Base-by-base conservation (phyloP, 1,140 invertebrate genomes). In the Eufriesea mexicana region DNA sequence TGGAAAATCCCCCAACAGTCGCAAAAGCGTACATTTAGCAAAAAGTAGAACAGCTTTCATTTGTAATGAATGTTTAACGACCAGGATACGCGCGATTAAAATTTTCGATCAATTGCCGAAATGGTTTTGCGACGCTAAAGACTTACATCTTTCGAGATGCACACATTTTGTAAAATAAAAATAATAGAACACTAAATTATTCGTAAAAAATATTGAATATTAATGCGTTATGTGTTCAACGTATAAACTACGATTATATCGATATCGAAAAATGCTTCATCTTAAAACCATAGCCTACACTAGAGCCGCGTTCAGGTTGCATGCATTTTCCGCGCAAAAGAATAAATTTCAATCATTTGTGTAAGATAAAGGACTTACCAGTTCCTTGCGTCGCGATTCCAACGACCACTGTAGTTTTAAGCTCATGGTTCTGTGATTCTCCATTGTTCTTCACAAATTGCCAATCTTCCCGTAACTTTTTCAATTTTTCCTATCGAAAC, bases 401-500 rank as follows among this genome's bases (percentile, higher is more conserved):
- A 49, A 61, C 35, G 25, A 75, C 47, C 23, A 10, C 61, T 14
- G 76, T 28, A 12, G 88, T 35, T 57, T 64, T 57, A 1, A 84
- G 28, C 64, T 92, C 91, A 51, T 77, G 64, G 47, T 90, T 89
- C 42, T 85, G 55, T 23, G 89, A 78, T 80, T 93, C 94, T 8
- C 93, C 93, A 12, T 93, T 90, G 80, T 92, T 94, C 79, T 95
- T 95, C 51, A 96, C 91, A 79, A 94, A 94, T 45, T 95, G 94
- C 96, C 96, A 96, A 89, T 96, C 95, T 76, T 95, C 95, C 49
- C 95, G 94, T 62, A 97, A 89, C 85, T 95, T 95, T 79, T 95
- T 95, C 70, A 95, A 91, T 86, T 96, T 96, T 86, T 95, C 95
- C 93, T 96, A 75, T 25, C 75, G 83, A 7, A 8, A 5, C 25